Conservation (phyloP, 1,140 invertebrate species). For the Drosophila navojoa region DNA sequence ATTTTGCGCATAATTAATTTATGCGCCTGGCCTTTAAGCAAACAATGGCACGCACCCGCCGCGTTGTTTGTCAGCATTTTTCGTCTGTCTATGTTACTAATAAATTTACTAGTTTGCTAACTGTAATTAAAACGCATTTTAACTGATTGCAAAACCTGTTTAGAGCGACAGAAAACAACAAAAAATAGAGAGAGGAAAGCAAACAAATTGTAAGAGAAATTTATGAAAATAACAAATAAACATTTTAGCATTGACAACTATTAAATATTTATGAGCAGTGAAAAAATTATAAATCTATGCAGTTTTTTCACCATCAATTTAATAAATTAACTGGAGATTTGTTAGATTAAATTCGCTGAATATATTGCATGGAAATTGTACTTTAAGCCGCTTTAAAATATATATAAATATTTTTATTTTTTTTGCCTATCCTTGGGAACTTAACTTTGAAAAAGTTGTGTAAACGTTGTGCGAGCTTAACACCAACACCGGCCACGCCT, state of each 20-base stretch:
- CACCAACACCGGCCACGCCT: not conserved
- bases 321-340: not conserved
- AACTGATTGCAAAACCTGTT: constrained; percentile 37
- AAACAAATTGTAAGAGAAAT: too few relatives aligned
- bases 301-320: not conserved
- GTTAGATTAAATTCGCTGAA: too few relatives aligned
- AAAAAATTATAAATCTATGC: not conserved
- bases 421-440: constrained; percentile 6
- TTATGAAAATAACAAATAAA: not conserved
- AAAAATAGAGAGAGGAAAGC: not conserved
- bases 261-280: not conserved
- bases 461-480: not conserved
- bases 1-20: constrained; percentile 74
- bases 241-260: not conserved
- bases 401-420: not conserved
- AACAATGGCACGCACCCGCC: constrained; percentile 59
- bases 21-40: constrained; percentile 53
- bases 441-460: constrained; percentile 26
- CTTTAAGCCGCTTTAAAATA: not conserved
- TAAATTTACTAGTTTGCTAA: constrained; percentile 61
- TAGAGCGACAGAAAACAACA: constrained; percentile 14
- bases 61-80: constrained; percentile 41
- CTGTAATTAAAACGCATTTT: constrained; percentile 68
- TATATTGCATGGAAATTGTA: not conserved
- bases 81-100: constrained; percentile 51